Evolutionary conservation across 2,113 vertebrate species (phyloP).

Genomic region (Origma solitaria): DNA sequence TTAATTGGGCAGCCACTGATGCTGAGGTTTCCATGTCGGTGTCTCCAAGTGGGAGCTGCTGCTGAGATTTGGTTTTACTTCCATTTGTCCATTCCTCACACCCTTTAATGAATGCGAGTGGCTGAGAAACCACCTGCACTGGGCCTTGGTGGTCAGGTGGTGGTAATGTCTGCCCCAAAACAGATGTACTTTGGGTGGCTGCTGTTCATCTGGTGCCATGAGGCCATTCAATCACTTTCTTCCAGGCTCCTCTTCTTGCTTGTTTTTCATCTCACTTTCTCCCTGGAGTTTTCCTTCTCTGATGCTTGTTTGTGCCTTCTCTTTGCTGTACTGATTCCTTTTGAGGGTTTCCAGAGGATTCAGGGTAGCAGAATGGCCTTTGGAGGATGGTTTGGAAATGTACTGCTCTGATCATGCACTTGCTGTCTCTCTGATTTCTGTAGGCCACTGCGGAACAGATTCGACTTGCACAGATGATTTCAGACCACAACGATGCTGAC

Average conservation of each 20-base stretch:
- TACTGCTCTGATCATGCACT: accelerated
- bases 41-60: neutral
- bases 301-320: neutral
- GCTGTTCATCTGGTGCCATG: accelerated
- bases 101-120: accelerated
- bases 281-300: neutral
- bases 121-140: neutral
- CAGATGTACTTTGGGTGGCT: neutral
- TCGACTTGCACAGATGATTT: conserved; percentile 98
- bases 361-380: neutral
- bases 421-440: neutral
- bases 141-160: neutral
- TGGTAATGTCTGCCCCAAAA: neutral
- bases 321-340: neutral
- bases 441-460: conserved; percentile 98
- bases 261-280: neutral
- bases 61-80: neutral
- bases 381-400: neutral
- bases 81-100: accelerated
- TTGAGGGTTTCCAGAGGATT: neutral
- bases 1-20: neutral
- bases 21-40: neutral
- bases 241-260: neutral
- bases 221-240: neutral
- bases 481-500: conserved; percentile 97